These are phyloP conservation scores for Polia nebulosa DNA, from an alignment of 2,888 invertebrate genomes.

Conservation along the genomic window DNA sequence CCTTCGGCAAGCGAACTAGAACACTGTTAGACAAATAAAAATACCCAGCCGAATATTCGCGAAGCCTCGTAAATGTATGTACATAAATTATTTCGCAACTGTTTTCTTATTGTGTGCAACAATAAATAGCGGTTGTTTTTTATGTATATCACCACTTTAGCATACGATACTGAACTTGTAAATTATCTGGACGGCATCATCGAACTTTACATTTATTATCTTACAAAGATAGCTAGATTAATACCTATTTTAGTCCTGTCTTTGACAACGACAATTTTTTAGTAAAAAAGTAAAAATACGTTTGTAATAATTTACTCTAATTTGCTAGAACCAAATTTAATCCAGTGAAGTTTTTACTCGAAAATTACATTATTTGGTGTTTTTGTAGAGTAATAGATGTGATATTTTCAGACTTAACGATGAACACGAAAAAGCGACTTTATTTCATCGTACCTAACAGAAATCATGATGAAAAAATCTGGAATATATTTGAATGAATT, in stretches of 20 bases:
- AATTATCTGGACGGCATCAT: background rate
- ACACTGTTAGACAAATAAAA: slow-evolving; percentile 28
- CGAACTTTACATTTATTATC: background rate
- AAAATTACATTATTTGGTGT: background rate
- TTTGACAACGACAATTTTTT: no score
- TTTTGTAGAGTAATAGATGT: background rate
- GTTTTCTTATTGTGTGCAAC: slow-evolving; percentile 3
- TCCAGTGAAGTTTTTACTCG: slow-evolving; percentile 17
- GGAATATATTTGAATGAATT: no score
- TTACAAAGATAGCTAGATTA: background rate
- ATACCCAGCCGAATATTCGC: slow-evolving; percentile 1
- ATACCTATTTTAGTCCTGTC: background rate
- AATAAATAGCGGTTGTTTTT: background rate
- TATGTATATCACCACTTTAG: background rate
- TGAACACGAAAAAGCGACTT: background rate
- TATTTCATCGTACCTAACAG: background rate
- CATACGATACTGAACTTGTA: background rate
- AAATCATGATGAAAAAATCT: background rate
- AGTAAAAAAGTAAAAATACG: background rate
- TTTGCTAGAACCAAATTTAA: slow-evolving; percentile 4
- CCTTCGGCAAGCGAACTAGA: slow-evolving; percentile 18
- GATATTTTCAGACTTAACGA: background rate
- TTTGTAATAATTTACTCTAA: background rate
- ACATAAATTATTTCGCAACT: slow-evolving; percentile 15
- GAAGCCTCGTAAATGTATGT: background rate